Evolutionary conservation across 2,888 invertebrate genomes (phyloP), one percentile per base, ranked within the genome.

Genomic region (Orgyia antiqua): DNA sequence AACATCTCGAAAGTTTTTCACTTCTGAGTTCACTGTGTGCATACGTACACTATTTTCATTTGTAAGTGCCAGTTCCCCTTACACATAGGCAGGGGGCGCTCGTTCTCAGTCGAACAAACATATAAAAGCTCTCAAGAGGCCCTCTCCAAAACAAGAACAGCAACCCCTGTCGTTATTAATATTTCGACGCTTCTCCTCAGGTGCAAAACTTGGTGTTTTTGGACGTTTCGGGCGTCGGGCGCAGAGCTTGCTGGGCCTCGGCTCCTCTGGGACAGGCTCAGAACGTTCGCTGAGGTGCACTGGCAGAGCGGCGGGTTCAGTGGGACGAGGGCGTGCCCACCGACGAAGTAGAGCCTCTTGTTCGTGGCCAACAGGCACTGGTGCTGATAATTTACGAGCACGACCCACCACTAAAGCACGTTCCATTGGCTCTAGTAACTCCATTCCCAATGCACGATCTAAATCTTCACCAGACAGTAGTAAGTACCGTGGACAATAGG

Each of bases 401-500:
- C 86, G 72, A 1, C 79, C 83, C 6, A 68, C 48, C 23, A 87
- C 86, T 30, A 88, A 48, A 29, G 79, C 69, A 1, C 86, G 73
- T 45, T 87, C 86, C 59, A 83, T 73, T 2, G 87, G 84, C 51
- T 86, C 82, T 35, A 87, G 42, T 29, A 87, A 45, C 45, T 87
- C 87, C 31, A 80, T 43, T 0, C 52, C 72, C 25, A 82, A 43
- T 9, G 89, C 90, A 0, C 89, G 89, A 11, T 88, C 84, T 29
- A 94, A 89, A 41, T 92, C 91, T 28, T 87, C 88, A 6, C 90
- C 88, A 7, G 84, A 78, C 87, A 94, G 89, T 27, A 92, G 68
- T 39, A 92, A 83, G 54, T 92, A 93, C 5, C 93, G 86, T 9
- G 90, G 90, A 43, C 89, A 87, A 55, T 89, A 92, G 12, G 90